Evolutionary conservation across 1,140 invertebrate genomes (phyloP).

Genomic region (Apis dorsata): DNA sequence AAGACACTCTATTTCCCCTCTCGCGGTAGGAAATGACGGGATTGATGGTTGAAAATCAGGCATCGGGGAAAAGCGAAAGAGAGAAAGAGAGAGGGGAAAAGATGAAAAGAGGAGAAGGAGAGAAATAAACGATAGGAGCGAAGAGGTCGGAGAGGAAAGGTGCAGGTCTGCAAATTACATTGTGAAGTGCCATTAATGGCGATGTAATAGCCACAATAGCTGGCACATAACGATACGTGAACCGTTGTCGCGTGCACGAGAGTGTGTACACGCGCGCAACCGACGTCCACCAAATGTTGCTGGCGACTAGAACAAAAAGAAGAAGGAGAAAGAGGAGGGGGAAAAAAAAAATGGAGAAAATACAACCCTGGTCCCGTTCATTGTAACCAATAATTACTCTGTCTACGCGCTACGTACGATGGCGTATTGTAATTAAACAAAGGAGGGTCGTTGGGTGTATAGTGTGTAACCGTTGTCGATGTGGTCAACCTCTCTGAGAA

Average conservation of each 20-base stretch:
- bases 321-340: not conserved
- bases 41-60: constrained; percentile 13
- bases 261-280: constrained; percentile 37
- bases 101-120: not conserved
- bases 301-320: constrained; percentile 71
- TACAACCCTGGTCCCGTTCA: constrained; percentile 58
- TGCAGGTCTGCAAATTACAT: constrained; percentile 65
- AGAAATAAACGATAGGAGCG: not conserved
- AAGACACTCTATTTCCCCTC: too few relatives aligned
- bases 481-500: constrained; percentile 24
- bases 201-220: constrained; percentile 68
- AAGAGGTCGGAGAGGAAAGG: constrained; percentile 32
- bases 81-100: not conserved
- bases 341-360: constrained; percentile 13
- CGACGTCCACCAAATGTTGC: constrained; percentile 75
- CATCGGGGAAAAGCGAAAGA: not conserved
- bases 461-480: constrained; percentile 57
- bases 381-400: constrained; percentile 76
- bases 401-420: constrained; percentile 61
- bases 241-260: constrained; percentile 44
- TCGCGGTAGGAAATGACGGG: constrained; percentile 1
- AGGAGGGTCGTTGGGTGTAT: constrained; percentile 59
- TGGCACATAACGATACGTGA: constrained; percentile 41
- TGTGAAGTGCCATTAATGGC: constrained; percentile 72
- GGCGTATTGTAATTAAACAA: constrained; percentile 76